Percentiles rank a stretch among this genome's conserved stretches.
Evolutionary conservation across 2,888 invertebrate genomes (phyloP).

Genomic region (Caenorhabditis afra): DNA sequence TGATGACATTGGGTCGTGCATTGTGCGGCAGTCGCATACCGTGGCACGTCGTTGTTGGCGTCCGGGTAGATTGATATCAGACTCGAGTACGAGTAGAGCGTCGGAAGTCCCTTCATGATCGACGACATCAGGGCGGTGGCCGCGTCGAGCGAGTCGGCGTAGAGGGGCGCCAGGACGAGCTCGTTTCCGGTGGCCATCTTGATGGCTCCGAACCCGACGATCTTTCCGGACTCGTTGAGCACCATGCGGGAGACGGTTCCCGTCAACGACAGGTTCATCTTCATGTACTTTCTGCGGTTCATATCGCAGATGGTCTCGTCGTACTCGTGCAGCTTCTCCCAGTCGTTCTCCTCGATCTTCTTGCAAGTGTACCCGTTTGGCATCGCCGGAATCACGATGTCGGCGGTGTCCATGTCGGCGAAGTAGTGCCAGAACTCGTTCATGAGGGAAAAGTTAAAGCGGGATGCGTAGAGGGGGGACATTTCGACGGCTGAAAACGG

Average conservation of each 20-base stretch:
- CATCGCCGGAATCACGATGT: conserved; percentile 38
- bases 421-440: conserved; percentile 56
- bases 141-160: conserved; percentile 52
- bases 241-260: conserved; percentile 45
- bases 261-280: conserved; percentile 14
- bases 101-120: conserved; percentile 36
- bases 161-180: conserved; percentile 45
- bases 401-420: conserved; percentile 41
- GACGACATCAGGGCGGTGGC: conserved; percentile 39
- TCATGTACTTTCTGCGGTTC: conserved; percentile 53
- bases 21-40: conserved; percentile 8
- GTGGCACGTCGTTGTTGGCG: conserved; percentile 54
- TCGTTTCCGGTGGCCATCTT: conserved; percentile 43
- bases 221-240: conserved; percentile 43
- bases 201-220: conserved; percentile 53
- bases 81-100: conserved; percentile 26
- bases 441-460: conserved; percentile 50
- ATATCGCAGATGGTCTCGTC: conserved; percentile 51
- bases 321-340: conserved; percentile 58
- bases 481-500: conserved; percentile 34
- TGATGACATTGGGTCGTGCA: background rate
- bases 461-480: conserved; percentile 48
- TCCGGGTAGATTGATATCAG: conserved; percentile 55
- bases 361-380: conserved; percentile 44
- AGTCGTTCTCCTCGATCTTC: conserved; percentile 57